Percentiles rank a stretch among this genome's conserved stretches.
phyloP scores from a whole-genome alignment of 2,888 invertebrate genomes.

The Chalcis sispes region DNA sequence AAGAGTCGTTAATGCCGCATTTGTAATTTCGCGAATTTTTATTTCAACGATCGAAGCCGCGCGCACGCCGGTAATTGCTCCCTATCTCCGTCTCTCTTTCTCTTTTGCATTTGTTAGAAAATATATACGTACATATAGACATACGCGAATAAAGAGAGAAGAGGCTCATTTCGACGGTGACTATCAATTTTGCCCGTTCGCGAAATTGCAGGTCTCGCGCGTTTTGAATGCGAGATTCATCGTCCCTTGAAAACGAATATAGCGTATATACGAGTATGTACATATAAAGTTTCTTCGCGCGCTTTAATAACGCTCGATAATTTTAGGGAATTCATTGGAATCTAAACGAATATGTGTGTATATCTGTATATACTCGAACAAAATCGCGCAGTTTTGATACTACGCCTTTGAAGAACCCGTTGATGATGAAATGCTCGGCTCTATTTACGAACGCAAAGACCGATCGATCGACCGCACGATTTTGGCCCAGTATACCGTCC shows the following conservation, averaged over 20 bases:
- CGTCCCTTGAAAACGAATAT: neutral
- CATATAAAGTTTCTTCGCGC: constrained; percentile 45
- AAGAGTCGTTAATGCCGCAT: constrained; percentile 53
- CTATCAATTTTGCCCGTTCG: constrained; percentile 42
- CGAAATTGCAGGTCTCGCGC: constrained; percentile 37
- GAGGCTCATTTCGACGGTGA: neutral
- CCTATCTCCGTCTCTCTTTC: no score
- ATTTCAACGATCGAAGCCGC: constrained; percentile 45
- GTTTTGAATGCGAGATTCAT: constrained; percentile 15
- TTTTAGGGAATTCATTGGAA: constrained; percentile 52
- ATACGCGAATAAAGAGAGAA: no score
- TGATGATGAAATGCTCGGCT: constrained; percentile 29
- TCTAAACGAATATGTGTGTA: neutral
- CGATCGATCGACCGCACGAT: constrained; percentile 51
- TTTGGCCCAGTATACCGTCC: no score
- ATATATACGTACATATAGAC: no score
- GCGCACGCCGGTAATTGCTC: constrained; percentile 23
- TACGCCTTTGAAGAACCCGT: constrained; percentile 35
- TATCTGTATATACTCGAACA: no score
- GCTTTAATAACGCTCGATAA: constrained; percentile 50
- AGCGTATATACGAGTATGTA: no score
- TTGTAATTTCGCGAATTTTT: constrained; percentile 53
- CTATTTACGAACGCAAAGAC: constrained; percentile 43
- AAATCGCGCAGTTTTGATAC: constrained; percentile 38
- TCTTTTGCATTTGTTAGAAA: neutral